A percentile compares a stretch with the other conserved stretches of the same genome.
phyloP scores from a whole-genome alignment of 2,797 vertebrate species.

The Falco columbarius region DNA sequence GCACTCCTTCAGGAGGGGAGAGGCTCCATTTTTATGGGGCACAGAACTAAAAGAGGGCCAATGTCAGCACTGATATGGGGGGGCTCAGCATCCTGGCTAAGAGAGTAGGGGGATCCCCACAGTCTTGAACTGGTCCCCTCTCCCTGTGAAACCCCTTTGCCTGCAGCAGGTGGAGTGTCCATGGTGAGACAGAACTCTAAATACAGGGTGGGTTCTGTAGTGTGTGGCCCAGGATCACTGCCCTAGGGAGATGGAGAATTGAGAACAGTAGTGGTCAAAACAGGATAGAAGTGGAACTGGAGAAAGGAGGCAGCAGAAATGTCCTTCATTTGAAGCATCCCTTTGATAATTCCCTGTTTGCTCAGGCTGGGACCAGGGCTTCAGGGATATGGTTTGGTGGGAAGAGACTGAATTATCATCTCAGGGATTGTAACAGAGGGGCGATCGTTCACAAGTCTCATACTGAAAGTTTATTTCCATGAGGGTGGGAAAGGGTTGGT shows the following conservation, averaged over 20 bases:
- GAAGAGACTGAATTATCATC: neutral
- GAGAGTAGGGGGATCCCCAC: neutral
- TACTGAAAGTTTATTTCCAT: neutral
- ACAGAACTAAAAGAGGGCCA: neutral
- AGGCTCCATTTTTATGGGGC: neutral
- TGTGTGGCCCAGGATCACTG: neutral
- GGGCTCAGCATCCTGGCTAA: neutral
- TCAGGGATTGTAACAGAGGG: neutral
- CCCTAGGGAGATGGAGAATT: neutral
- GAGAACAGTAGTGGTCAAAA: neutral
- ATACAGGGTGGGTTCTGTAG: neutral
- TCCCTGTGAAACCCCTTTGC: neutral
- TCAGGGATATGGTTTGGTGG: neutral
- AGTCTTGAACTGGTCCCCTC: neutral
- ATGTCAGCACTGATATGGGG: neutral
- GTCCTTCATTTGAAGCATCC: neutral
- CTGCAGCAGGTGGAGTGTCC: neutral
- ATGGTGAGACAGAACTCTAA: neutral
- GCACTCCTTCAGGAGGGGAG: neutral
- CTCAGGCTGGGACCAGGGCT: fast-evolving
- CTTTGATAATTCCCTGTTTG: neutral
- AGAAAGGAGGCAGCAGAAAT: neutral
- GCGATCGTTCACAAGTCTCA: neutral
- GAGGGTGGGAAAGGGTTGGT: neutral
- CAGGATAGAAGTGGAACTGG: neutral